Conservation (phyloP, 2,888 invertebrate species). For the Leptopilina syphax region DNA sequence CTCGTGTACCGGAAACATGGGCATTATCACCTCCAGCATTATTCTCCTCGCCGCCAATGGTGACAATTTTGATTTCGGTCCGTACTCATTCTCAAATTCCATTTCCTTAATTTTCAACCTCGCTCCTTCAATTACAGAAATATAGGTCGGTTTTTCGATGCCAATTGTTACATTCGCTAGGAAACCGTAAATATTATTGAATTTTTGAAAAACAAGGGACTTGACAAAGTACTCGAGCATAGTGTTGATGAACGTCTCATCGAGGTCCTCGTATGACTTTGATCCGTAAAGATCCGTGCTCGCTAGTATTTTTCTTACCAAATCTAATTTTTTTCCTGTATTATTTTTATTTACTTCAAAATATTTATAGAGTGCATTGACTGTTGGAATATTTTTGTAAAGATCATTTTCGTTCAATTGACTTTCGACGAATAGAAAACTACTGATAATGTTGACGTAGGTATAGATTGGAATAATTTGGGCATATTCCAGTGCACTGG, state of each 20-base stretch:
- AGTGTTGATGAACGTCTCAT: not conserved
- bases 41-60: not conserved
- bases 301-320: not conserved
- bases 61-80: not conserved
- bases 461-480: not conserved
- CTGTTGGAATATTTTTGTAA: not conserved
- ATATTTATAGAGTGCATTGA: not conserved
- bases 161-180: not conserved
- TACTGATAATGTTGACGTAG: not conserved
- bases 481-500: not conserved
- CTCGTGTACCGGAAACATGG: not conserved
- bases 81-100: not conserved
- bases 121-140: not conserved
- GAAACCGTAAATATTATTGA: not conserved
- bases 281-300: not conserved
- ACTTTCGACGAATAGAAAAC: not conserved
- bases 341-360: not conserved
- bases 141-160: not conserved
- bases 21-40: not conserved
- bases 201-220: not conserved
- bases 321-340: not conserved
- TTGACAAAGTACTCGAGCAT: not conserved
- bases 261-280: not conserved
- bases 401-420: not conserved
- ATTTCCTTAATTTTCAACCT: not conserved